Conservation (phyloP, 2,113 vertebrate species). For the Oryzias woworae region DNA sequence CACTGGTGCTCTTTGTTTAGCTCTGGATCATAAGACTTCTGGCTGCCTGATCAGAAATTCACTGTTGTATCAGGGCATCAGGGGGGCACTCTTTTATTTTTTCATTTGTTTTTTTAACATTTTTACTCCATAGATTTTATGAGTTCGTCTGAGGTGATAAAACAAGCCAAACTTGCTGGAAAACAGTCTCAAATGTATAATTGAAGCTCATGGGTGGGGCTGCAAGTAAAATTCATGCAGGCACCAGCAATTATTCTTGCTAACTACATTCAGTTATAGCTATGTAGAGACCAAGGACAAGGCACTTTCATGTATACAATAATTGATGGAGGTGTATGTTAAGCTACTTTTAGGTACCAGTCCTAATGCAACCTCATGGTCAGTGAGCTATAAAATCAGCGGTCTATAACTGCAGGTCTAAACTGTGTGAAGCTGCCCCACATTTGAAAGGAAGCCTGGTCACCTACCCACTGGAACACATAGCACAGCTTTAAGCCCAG, state of each 20-base stretch:
- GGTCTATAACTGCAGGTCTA: slow-evolving; percentile 49
- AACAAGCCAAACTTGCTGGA: slow-evolving; percentile 3
- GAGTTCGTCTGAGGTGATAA: neutral
- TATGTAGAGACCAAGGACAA: neutral
- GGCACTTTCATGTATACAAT: slow-evolving; percentile 7
- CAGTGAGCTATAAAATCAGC: slow-evolving; percentile 25
- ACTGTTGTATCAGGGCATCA: slow-evolving; percentile 49
- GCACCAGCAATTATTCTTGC: slow-evolving; percentile 12
- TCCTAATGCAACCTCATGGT: slow-evolving; percentile 8
- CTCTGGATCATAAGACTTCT: slow-evolving; percentile 59
- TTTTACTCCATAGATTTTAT: neutral
- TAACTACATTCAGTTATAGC: slow-evolving; percentile 4
- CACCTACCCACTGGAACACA: slow-evolving; percentile 6
- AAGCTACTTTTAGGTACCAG: slow-evolving; percentile 19
- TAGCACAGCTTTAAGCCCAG: slow-evolving; percentile 1
- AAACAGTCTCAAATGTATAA: neutral
- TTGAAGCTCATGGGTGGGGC: neutral
- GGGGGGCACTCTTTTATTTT: neutral
- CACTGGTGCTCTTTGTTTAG: slow-evolving; percentile 62
- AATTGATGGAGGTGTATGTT: slow-evolving; percentile 15
- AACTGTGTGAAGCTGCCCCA: slow-evolving; percentile 33
- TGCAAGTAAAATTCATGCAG: neutral
- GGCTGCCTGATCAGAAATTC: slow-evolving; percentile 43
- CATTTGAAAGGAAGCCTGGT: slow-evolving; percentile 43
- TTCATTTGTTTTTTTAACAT: too few relatives aligned